phyloP scores from a whole-genome alignment of 2,113 vertebrate species.

The Coryphaenoides rupestris region DNA sequence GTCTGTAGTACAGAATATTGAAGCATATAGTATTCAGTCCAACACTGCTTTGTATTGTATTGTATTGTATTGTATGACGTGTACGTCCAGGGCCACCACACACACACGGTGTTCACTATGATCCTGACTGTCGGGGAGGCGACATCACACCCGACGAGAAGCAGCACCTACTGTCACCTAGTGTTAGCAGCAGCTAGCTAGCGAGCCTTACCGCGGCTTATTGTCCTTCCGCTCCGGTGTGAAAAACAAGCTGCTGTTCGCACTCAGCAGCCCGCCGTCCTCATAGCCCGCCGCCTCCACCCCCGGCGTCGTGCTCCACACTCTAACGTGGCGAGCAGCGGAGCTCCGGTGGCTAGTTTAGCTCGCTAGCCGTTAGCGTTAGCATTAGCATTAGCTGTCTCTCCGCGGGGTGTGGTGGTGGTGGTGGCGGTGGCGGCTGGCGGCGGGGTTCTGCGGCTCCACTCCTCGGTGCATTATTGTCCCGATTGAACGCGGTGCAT shows the following conservation, averaged over 20 bases:
- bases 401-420: neutral
- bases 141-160: neutral
- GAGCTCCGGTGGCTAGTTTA: neutral
- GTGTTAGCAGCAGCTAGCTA: neutral
- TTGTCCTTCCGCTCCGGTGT: conserved; percentile 51
- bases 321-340: conserved; percentile 1
- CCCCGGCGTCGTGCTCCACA: conserved; percentile 15
- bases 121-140: too few relatives aligned
- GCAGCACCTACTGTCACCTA: conserved; percentile 4
- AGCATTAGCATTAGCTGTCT: neutral
- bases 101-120: neutral
- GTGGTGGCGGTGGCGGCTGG: neutral
- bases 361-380: neutral
- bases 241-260: conserved; percentile 52
- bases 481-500: neutral
- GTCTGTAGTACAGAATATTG: too few relatives aligned
- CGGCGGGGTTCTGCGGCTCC: neutral
- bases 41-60: too few relatives aligned
- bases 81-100: too few relatives aligned
- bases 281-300: conserved; percentile 44
- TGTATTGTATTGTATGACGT: too few relatives aligned
- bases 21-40: too few relatives aligned
- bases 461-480: neutral
- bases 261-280: conserved; percentile 39
- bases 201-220: conserved; percentile 56